phyloP scores from a whole-genome alignment of 2,888 invertebrate genomes.

The Nesidiocoris tenuis region DNA sequence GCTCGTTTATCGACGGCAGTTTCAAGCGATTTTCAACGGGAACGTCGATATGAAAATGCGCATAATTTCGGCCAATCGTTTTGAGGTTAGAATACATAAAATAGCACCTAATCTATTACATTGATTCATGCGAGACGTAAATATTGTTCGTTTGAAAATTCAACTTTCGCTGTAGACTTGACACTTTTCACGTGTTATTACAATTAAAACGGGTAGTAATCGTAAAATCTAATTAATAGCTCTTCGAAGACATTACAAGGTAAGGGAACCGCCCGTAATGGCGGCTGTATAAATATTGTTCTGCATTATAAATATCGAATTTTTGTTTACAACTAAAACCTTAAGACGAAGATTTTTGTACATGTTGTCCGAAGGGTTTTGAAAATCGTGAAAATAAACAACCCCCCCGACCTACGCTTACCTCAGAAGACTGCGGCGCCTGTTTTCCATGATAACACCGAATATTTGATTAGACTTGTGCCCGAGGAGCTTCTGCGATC shows the following conservation, averaged over 20 bases:
- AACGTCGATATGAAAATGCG: too few species aligned
- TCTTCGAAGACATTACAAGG: slow-evolving; percentile 30
- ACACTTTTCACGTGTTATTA: too few species aligned
- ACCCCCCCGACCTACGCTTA: slow-evolving; percentile 10
- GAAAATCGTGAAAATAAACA: slow-evolving; percentile 3
- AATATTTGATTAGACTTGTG: slow-evolving; percentile 22
- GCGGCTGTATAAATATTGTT: neutral
- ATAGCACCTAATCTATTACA: too few species aligned
- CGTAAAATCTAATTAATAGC: slow-evolving; percentile 36
- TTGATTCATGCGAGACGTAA: too few species aligned
- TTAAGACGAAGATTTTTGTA: neutral
- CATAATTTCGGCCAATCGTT: too few species aligned
- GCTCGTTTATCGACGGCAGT: too few species aligned
- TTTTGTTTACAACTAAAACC: neutral
- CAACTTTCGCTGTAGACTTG: too few species aligned
- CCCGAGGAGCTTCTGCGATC: neutral
- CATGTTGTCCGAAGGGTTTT: neutral
- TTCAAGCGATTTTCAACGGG: too few species aligned
- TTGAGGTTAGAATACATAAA: too few species aligned
- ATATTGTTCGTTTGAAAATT: too few species aligned
- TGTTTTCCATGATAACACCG: neutral
- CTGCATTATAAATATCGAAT: too few species aligned
- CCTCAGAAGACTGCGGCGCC: neutral
- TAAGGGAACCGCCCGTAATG: neutral
- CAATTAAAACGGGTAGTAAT: too few species aligned